Percentiles rank a stretch among this genome's conserved stretches.
Conservation (phyloP, 2,888 invertebrate species). For the Conops quadrifasciatus region DNA sequence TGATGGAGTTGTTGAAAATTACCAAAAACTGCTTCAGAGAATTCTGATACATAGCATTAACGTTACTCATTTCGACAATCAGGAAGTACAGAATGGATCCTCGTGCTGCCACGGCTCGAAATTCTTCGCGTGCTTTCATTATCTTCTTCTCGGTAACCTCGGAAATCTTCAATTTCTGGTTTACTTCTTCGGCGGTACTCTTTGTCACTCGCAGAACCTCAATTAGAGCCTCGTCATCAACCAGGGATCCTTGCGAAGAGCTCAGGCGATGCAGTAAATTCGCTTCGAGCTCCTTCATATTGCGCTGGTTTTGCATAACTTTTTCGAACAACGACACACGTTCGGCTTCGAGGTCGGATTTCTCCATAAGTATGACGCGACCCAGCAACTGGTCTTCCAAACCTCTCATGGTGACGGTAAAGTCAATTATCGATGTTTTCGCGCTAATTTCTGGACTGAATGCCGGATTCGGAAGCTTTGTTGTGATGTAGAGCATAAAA, state of each 20-base stretch:
- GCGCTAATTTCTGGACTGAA: slow-evolving; percentile 97
- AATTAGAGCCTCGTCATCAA: slow-evolving; percentile 95
- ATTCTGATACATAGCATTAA: slow-evolving; percentile 97
- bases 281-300: slow-evolving; percentile 95
- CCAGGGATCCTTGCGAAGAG: slow-evolving; percentile 91
- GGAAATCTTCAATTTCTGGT: slow-evolving; percentile 90
- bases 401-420: slow-evolving; percentile 96
- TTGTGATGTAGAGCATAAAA: slow-evolving; percentile 94
- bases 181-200: slow-evolving; percentile 92
- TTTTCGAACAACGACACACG: slow-evolving; percentile 92
- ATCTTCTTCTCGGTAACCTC: slow-evolving; percentile 95
- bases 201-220: slow-evolving; percentile 87
- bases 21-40: slow-evolving; percentile 92
- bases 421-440: slow-evolving; percentile 96
- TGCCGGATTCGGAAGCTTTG: slow-evolving; percentile 94
- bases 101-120: slow-evolving; percentile 91
- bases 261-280: slow-evolving; percentile 91
- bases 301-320: slow-evolving; percentile 94
- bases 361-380: slow-evolving; percentile 94
- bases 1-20: slow-evolving; percentile 93
- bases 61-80: slow-evolving; percentile 96
- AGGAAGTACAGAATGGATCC: slow-evolving; percentile 95
- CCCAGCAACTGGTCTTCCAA: slow-evolving; percentile 94
- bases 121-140: slow-evolving; percentile 92
- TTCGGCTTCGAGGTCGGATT: slow-evolving; percentile 94